Conservation (phyloP, 2,113 vertebrate species). For the Eurystomus gularis region DNA sequence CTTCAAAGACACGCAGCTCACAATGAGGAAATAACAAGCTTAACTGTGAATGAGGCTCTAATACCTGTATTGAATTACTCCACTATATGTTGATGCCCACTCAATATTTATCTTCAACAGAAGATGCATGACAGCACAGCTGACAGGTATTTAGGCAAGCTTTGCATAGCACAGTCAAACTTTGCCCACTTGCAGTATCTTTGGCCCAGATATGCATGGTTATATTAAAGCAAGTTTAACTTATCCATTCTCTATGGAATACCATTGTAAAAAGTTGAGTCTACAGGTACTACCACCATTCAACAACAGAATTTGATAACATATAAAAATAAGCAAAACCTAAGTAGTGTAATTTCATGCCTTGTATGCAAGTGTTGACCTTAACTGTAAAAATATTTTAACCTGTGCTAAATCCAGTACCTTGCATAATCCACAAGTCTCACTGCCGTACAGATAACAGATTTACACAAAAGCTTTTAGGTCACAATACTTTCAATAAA, state of each 20-base stretch:
- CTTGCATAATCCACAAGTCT: not conserved
- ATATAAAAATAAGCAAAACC: not conserved
- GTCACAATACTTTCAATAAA: not conserved
- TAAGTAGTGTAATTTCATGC: not conserved
- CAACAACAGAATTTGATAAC: not conserved
- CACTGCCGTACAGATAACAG: not conserved
- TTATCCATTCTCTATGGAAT: not conserved
- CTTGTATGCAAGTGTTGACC: not conserved
- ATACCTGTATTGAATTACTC: not conserved
- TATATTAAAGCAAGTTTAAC: not conserved
- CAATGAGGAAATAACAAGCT: not conserved
- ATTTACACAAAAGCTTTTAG: not conserved
- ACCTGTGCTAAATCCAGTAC: not conserved
- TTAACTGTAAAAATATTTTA: not conserved
- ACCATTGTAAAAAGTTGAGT: not conserved
- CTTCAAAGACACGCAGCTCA: not conserved
- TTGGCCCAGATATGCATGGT: rapidly evolving
- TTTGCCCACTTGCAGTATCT: not conserved
- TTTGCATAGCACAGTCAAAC: rapidly evolving
- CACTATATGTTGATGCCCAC: not conserved
- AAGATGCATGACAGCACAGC: not conserved
- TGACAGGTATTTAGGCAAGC: not conserved
- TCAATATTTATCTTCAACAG: not conserved
- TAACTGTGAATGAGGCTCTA: not conserved
- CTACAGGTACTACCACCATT: not conserved